phyloP scores from a whole-genome alignment of 1,140 invertebrate genomes.

The Samia ricini region DNA sequence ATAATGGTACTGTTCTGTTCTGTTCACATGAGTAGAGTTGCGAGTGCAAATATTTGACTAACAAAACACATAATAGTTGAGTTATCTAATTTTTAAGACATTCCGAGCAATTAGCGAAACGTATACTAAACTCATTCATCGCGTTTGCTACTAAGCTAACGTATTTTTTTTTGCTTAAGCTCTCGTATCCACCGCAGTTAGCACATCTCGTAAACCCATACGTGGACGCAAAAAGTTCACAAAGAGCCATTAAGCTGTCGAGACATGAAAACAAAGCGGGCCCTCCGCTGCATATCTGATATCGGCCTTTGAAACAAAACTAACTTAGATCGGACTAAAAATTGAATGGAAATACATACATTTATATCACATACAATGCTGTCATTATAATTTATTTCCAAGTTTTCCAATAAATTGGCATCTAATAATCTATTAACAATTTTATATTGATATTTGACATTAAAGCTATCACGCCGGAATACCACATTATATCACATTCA shows the following conservation, averaged over 20 bases:
- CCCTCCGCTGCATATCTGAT: slow-evolving; percentile 31
- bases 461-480: too few relatives aligned
- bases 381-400: too few relatives aligned
- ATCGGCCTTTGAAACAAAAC: slow-evolving; percentile 7
- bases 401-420: too few relatives aligned
- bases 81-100: too few relatives aligned
- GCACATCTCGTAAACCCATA: slow-evolving; percentile 5
- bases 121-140: neutral
- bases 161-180: neutral
- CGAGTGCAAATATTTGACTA: too few relatives aligned
- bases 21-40: too few relatives aligned
- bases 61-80: too few relatives aligned
- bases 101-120: neutral
- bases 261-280: slow-evolving; percentile 39
- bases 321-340: neutral
- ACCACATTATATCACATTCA: too few relatives aligned
- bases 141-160: neutral
- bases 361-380: too few relatives aligned
- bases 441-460: too few relatives aligned
- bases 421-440: too few relatives aligned
- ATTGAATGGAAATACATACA: neutral
- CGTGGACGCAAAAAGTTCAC: slow-evolving; percentile 33
- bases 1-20: too few relatives aligned
- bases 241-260: slow-evolving; percentile 29
- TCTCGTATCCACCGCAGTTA: neutral